A percentile compares a stretch with the other conserved stretches of the same genome.
phyloP scores from a whole-genome alignment of 2,888 invertebrate genomes.

The Trachelus iudaicus region DNA sequence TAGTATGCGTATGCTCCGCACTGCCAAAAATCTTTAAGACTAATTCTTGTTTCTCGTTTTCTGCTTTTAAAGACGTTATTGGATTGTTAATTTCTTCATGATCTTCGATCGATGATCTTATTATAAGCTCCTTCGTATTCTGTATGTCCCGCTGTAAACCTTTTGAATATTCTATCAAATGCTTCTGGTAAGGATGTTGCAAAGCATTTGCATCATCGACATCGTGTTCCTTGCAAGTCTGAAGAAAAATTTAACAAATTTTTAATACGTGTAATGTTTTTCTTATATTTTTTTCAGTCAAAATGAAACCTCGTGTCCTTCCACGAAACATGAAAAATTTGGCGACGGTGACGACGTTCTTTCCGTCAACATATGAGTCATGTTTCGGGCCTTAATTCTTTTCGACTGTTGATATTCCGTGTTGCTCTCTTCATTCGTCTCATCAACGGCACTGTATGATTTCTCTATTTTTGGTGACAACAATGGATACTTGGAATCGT shows the following conservation, averaged over 20 bases:
- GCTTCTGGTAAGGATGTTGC: conserved; percentile 27
- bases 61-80: conserved; percentile 10
- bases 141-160: conserved; percentile 27
- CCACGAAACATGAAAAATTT: background rate
- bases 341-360: background rate
- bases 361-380: background rate
- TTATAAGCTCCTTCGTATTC: conserved; percentile 13
- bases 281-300: background rate
- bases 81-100: background rate
- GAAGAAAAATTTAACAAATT: background rate
- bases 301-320: background rate
- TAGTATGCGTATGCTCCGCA: conserved; percentile 18
- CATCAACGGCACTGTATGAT: background rate
- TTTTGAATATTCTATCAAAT: conserved; percentile 31
- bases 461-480: background rate
- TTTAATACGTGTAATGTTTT: background rate
- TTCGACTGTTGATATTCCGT: background rate
- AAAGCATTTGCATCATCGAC: conserved; percentile 11
- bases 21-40: conserved; percentile 30
- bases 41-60: conserved; percentile 20
- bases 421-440: conserved; percentile 1
- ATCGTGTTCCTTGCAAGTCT: conserved; percentile 11
- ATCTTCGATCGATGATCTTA: conserved; percentile 1
- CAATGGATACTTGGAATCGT: conserved; percentile 3
- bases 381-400: background rate